Evolutionary conservation across 2,888 invertebrate genomes (phyloP).

Genomic region (Leucophenga montana): DNA sequence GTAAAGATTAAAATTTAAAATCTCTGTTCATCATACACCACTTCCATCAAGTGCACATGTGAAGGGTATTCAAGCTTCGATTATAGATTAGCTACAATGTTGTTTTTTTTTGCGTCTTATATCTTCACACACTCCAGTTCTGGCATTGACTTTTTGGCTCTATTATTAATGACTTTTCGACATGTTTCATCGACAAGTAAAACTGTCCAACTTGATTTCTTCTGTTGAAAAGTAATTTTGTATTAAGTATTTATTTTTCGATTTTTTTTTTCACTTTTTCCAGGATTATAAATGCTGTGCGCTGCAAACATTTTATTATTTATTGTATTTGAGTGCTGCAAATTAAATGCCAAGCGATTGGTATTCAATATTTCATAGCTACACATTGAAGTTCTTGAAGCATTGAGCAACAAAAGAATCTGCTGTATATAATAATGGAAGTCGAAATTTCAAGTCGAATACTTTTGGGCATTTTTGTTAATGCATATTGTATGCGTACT

Average conservation of each 20-base stretch:
- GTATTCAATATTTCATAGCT: constrained; percentile 46
- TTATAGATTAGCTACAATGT: background rate
- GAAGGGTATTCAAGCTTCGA: background rate
- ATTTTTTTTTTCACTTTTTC: constrained; percentile 12
- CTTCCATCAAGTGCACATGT: too few relatives aligned
- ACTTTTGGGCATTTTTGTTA: background rate
- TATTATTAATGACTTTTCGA: constrained; percentile 66
- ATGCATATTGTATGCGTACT: background rate
- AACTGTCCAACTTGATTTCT: constrained; percentile 54
- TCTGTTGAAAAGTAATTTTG: constrained; percentile 59
- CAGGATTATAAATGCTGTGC: too few relatives aligned
- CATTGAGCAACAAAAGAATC: too few relatives aligned
- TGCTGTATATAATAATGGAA: too few relatives aligned
- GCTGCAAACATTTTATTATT: constrained; percentile 20
- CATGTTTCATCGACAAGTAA: constrained; percentile 47
- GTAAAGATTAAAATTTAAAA: too few relatives aligned
- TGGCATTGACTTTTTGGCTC: constrained; percentile 44
- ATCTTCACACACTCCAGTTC: background rate
- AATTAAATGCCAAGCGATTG: constrained; percentile 55
- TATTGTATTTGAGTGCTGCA: constrained; percentile 48
- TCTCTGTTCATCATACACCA: too few relatives aligned
- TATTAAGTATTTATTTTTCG: constrained; percentile 52
- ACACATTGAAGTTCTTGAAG: constrained; percentile 41
- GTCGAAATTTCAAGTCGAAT: constrained; percentile 8
- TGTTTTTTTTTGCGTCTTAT: background rate